Base-by-base conservation (phyloP, 2,888 invertebrate genomes). In the Argyresthia albistria region DNA sequence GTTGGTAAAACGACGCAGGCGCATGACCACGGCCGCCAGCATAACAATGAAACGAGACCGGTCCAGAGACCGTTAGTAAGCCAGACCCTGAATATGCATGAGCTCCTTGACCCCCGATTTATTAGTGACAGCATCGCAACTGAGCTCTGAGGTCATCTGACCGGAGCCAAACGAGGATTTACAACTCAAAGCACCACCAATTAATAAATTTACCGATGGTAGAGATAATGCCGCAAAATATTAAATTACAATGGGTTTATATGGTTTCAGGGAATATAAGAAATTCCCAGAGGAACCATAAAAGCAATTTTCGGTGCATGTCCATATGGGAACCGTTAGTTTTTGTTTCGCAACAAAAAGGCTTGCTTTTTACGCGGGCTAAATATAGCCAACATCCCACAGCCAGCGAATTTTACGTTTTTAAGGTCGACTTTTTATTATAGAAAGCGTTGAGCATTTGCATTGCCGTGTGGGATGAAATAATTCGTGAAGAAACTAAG, bases 21-120 rank as follows among this genome's bases (percentile, higher is more conserved):
- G 10, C 39, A 42, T 14, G 11, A 15, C 12, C 48, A 15, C 63
- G 65, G 72, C 73, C 76, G 25, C 25, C 25, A 6, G 25, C 6
- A 25, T 25, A 84, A 87, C 87, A 87, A 86, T 83, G 70, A 72
- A 69, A 66, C 67, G 67, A 47, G 43, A 86, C 87, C 86, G 86
- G 86, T 86, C 75, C 69, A 66, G 66, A 65, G 82, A 81, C 87
- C 87, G 87, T 86, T 86, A 84, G 80, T 79, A 83, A 86, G 84
- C 80, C 69, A 73, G 79, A 75, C 70, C 71, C 61, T 79, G 86
- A 87, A 86, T 86, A 86, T 86, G 84, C 84, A 87, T 86, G 83
- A 84, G 84, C 70, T 67, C 63, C 69, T 78, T 80, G 82, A 86
- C 87, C 86, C 84, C 83, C 80, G 69, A 76, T 74, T 25, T 80